phyloP scores from a whole-genome alignment of 30 jellyfish, hydroid and myxozoan species.

The Aurelia aurita region DNA sequence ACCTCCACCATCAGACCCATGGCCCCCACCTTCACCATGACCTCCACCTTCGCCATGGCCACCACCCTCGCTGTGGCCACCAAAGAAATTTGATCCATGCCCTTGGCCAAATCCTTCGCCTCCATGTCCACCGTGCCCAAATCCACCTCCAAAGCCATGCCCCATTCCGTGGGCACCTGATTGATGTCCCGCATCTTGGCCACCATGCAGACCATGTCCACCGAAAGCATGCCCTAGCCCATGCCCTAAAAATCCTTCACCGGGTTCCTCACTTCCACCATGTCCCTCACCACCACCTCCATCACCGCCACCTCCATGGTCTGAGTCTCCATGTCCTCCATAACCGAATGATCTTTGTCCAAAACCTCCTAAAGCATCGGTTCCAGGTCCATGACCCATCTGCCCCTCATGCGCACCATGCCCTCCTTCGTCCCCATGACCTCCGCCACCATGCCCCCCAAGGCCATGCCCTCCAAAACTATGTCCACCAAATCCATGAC shows the following conservation, averaged over 20 bases:
- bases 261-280: constrained; percentile 4
- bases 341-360: too few species aligned
- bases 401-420: too few species aligned
- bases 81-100: constrained; percentile 10
- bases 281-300: constrained; percentile 31
- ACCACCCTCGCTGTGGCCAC: constrained; percentile 23
- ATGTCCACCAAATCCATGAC: constrained; percentile 18
- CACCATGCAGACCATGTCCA: constrained; percentile 12
- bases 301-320: too few species aligned
- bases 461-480: constrained; percentile 34
- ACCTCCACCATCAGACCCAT: constrained; percentile 33
- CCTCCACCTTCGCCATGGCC: constrained; percentile 18
- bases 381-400: too few species aligned
- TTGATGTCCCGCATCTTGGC: neutral
- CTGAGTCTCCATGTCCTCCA: too few species aligned
- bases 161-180: too few species aligned
- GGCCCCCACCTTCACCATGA: constrained; percentile 20
- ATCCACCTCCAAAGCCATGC: neutral
- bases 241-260: constrained; percentile 27
- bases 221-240: constrained; percentile 25
- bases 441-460: constrained; percentile 39
- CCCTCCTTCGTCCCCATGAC: neutral
- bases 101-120: constrained; percentile 19
- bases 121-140: constrained; percentile 37
- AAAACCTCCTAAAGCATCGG: too few species aligned